Percentiles rank a stretch among this genome's conserved stretches.
These are phyloP conservation scores for Mormyrus hasselquistii DNA, from an alignment of 2,797 vertebrate species.

Conservation along the genomic window DNA sequence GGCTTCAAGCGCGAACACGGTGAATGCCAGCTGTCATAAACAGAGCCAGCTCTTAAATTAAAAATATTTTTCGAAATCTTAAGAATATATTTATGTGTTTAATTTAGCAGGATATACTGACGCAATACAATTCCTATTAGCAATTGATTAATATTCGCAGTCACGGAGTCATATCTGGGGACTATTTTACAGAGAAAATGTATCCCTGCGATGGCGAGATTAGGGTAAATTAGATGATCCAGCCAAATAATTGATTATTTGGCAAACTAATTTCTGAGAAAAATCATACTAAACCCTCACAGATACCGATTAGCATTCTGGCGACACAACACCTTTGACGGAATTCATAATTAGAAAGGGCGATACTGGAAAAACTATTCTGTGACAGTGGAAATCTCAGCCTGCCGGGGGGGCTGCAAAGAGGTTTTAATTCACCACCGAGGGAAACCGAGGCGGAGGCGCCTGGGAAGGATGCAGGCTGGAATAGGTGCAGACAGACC, in stretches of 20 bases:
- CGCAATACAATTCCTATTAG: background rate
- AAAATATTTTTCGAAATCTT: background rate
- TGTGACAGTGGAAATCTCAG: conserved; percentile 72
- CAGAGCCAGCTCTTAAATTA: background rate
- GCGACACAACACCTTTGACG: conserved; percentile 64
- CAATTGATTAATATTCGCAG: background rate
- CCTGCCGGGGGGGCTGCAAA: conserved; percentile 66
- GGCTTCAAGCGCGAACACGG: background rate
- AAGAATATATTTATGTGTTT: background rate
- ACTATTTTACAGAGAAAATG: background rate
- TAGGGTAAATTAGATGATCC: background rate
- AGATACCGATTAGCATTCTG: conserved; percentile 65
- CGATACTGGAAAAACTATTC: conserved; percentile 73
- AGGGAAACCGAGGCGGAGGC: background rate
- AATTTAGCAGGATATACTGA: background rate
- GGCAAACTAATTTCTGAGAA: conserved; percentile 13
- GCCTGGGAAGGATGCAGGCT: background rate
- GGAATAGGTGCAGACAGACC: background rate
- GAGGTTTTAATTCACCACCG: conserved; percentile 31
- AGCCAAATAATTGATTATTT: background rate
- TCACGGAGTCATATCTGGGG: background rate
- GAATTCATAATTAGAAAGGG: conserved; percentile 68
- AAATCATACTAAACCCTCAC: conserved; percentile 29
- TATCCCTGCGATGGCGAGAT: background rate
- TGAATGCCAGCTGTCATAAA: background rate